Evolutionary conservation across 2,888 invertebrate species (phyloP).

Genomic region (Chromoteleia sp.): DNA sequence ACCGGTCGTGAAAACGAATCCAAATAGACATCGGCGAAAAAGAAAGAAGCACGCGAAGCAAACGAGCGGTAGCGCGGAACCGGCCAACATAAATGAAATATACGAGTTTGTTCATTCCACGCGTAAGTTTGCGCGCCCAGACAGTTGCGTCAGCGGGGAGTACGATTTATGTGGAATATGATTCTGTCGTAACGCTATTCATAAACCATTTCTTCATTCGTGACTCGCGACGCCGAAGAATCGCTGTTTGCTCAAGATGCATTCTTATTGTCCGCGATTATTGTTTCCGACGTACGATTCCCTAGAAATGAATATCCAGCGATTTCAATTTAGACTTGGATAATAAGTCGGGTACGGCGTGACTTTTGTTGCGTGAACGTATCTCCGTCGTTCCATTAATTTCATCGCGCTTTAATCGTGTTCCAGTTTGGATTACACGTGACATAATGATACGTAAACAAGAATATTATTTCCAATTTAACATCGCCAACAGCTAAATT

Average conservation of each 20-base stretch:
- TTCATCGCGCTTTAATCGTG: slow-evolving; percentile 17
- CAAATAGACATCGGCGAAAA: slow-evolving; percentile 34
- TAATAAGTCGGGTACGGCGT: slow-evolving; percentile 15
- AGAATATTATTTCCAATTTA: slow-evolving; percentile 36
- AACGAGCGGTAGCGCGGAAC: slow-evolving; percentile 56
- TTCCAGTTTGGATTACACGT: slow-evolving; percentile 16
- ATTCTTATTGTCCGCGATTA: slow-evolving; percentile 31
- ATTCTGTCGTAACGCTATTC: slow-evolving; percentile 44
- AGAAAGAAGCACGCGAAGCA: slow-evolving; percentile 39
- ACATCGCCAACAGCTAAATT: slow-evolving; percentile 29
- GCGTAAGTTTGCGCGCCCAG: slow-evolving; percentile 64
- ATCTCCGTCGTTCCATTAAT: slow-evolving; percentile 3
- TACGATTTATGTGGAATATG: slow-evolving; percentile 63
- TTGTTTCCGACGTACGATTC: slow-evolving; percentile 28
- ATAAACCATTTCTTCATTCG: slow-evolving; percentile 56
- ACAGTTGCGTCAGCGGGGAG: slow-evolving; percentile 50
- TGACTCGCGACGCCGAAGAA: slow-evolving; percentile 19
- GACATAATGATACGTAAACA: slow-evolving; percentile 41
- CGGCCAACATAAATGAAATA: slow-evolving; percentile 72
- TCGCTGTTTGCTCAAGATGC: slow-evolving; percentile 14
- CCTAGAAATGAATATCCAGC: neutral
- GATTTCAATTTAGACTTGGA: slow-evolving; percentile 19
- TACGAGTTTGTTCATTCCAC: slow-evolving; percentile 74
- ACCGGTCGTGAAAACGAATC: slow-evolving; percentile 13
- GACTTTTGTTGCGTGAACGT: neutral